phyloP scores from a whole-genome alignment of 2,113 vertebrate genomes.

The Psephotus haematonotus region DNA sequence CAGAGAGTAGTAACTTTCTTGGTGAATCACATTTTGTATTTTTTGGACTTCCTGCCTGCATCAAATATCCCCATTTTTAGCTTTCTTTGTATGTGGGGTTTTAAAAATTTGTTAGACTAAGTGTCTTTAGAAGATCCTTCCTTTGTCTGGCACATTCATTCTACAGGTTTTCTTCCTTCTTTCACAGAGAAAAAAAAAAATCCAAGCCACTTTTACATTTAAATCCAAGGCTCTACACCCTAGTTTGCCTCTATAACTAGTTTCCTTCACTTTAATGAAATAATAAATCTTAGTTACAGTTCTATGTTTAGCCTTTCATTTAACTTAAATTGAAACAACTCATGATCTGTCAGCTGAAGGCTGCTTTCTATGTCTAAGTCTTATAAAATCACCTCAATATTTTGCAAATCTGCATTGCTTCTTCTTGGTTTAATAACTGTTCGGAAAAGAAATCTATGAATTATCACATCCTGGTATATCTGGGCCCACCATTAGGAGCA shows the following conservation, averaged over 20 bases:
- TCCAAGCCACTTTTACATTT: not conserved
- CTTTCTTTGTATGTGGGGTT: not conserved
- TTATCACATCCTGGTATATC: not conserved
- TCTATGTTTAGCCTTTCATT: slow-evolving; percentile 1
- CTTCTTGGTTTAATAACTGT: slow-evolving; percentile 17
- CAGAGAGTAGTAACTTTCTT: not conserved
- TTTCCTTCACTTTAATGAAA: slow-evolving; percentile 1
- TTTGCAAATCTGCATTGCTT: not conserved
- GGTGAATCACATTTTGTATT: not conserved
- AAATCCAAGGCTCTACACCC: not conserved
- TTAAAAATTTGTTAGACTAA: not conserved
- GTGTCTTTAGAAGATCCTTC: not conserved
- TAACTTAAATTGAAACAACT: slow-evolving; percentile 36
- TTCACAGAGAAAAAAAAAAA: not conserved
- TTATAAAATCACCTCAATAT: not conserved
- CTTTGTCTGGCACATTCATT: not conserved
- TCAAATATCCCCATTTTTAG: not conserved
- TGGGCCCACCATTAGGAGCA: not conserved
- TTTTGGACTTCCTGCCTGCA: not conserved
- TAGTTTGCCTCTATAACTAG: not conserved
- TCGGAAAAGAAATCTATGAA: slow-evolving; percentile 5
- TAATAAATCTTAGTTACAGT: slow-evolving; percentile 14
- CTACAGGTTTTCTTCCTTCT: not conserved
- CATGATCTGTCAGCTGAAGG: not conserved
- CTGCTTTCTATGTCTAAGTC: not conserved